phyloP scores from a whole-genome alignment of 2,888 invertebrate genomes.

The Polyommatus iphigenia region DNA sequence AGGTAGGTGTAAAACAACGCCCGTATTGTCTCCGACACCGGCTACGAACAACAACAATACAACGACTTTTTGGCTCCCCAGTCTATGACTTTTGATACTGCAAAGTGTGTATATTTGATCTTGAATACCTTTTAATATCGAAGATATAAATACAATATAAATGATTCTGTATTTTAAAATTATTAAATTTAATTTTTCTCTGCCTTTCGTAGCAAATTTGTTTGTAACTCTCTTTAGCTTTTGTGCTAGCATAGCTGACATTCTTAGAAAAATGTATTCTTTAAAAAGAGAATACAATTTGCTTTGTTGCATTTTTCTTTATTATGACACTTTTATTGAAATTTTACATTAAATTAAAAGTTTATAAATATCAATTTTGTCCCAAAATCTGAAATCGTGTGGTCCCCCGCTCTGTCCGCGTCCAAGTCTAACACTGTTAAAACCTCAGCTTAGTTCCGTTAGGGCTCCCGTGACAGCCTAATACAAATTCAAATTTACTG shows the following conservation, averaged over 20 bases:
- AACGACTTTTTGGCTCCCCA: not conserved
- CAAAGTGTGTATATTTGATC: not conserved
- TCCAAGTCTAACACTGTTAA: constrained; percentile 18
- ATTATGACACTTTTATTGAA: not conserved
- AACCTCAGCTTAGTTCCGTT: constrained; percentile 1
- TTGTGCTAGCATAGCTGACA: not conserved
- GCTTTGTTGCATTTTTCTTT: not conserved
- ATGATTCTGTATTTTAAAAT: not conserved
- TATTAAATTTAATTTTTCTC: not conserved
- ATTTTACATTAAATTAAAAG: not conserved
- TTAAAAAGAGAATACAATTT: not conserved
- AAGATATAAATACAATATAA: not conserved
- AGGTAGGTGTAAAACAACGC: not conserved
- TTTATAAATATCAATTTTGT: not conserved
- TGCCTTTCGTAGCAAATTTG: not conserved
- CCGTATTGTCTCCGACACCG: not conserved
- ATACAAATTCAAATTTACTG: constrained; percentile 28
- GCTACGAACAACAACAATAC: too few species aligned
- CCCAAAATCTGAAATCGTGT: not conserved
- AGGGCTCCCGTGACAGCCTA: constrained; percentile 16
- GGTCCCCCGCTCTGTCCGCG: not conserved
- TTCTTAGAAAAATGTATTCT: not conserved
- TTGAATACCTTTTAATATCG: not conserved
- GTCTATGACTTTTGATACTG: not conserved
- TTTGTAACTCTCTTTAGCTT: not conserved